Evolutionary conservation across 1,140 invertebrate species (phyloP).

Genomic region (Frieseomelitta varia): DNA sequence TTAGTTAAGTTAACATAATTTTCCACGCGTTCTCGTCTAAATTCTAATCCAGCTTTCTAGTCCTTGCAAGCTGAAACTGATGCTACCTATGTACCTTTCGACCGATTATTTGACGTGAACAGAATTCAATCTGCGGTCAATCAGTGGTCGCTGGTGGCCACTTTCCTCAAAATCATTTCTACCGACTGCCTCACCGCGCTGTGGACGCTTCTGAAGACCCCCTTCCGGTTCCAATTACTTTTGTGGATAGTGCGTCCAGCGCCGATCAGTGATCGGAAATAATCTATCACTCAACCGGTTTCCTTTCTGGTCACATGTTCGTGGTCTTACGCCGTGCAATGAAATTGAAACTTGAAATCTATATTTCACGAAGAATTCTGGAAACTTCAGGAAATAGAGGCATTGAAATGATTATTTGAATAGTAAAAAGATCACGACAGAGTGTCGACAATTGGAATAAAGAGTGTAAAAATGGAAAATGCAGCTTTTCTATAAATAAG

Average conservation of each 20-base stretch:
- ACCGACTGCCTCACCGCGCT: not conserved
- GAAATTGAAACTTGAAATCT: not conserved
- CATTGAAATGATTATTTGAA: no score
- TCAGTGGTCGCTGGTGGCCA: not conserved
- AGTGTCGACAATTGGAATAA: not conserved
- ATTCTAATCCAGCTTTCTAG: not conserved
- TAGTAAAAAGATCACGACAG: not conserved
- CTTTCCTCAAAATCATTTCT: not conserved
- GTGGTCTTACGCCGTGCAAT: not conserved
- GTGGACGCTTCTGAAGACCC: not conserved
- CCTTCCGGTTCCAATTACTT: not conserved
- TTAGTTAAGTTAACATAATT: not conserved
- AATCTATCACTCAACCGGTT: not conserved
- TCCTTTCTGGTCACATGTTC: not conserved
- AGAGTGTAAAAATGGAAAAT: not conserved
- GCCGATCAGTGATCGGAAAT: not conserved
- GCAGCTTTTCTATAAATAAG: not conserved
- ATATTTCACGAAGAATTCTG: not conserved
- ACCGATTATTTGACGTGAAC: not conserved
- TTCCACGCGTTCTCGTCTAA: not conserved
- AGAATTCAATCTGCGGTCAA: not conserved
- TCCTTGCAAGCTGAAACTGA: not conserved
- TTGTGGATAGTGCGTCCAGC: not conserved
- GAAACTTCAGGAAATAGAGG: not conserved
- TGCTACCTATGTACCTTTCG: not conserved